Percentiles rank a stretch among this genome's conserved stretches.
Conservation (phyloP, 2,113 vertebrate genomes). For the Corydoras maculifer region DNA sequence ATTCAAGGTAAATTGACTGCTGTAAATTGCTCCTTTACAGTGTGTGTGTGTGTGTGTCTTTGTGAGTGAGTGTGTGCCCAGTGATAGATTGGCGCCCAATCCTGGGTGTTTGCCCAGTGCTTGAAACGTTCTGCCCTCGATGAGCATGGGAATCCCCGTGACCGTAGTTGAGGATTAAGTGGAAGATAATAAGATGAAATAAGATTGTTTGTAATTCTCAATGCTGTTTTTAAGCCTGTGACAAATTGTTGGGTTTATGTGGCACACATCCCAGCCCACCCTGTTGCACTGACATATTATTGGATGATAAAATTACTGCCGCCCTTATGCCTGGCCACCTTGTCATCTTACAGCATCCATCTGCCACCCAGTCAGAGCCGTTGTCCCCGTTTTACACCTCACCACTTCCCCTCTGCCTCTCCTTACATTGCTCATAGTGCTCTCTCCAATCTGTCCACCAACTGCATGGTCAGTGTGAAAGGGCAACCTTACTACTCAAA, state of each 20-base stretch:
- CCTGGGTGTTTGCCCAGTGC: too few relatives aligned
- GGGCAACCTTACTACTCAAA: constrained; percentile 30
- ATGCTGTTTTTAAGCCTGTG: too few relatives aligned
- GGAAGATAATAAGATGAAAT: too few relatives aligned
- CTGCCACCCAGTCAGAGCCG: constrained; percentile 34
- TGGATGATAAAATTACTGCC: constrained; percentile 26
- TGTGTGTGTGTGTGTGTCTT: too few relatives aligned
- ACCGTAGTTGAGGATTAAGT: too few relatives aligned
- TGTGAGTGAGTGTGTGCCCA: too few relatives aligned
- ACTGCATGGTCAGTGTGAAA: constrained; percentile 36
- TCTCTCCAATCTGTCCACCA: constrained; percentile 34
- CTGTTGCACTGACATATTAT: constrained; percentile 12
- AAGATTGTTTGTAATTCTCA: too few relatives aligned
- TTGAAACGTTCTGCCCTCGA: too few relatives aligned
- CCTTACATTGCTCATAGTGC: constrained; percentile 21
- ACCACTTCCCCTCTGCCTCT: constrained; percentile 22
- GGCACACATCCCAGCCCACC: neutral
- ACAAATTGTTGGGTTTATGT: neutral
- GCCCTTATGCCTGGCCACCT: constrained; percentile 14
- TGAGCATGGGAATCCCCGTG: too few relatives aligned
- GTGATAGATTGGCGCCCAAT: too few relatives aligned
- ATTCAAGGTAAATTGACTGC: too few relatives aligned
- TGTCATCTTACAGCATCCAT: constrained; percentile 35
- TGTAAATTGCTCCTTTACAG: too few relatives aligned
- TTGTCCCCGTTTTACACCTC: constrained; percentile 13